Base-by-base conservation (phyloP, 2,888 invertebrate genomes). In the Drosophila robusta region DNA sequence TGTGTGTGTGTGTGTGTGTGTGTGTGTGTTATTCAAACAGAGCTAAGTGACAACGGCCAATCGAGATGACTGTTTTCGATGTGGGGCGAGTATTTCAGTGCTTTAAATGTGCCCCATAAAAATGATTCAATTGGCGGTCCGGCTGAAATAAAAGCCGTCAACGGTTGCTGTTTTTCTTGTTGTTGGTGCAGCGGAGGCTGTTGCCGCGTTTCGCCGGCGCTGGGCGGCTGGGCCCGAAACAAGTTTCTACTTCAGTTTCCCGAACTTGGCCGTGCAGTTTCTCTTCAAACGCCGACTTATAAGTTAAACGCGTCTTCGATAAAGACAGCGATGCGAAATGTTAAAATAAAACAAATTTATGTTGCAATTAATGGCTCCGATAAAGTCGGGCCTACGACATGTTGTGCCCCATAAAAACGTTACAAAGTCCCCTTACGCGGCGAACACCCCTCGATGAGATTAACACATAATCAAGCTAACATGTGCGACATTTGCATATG, bases 381-480 rank as follows among this genome's bases (percentile, higher is more conserved):
- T 87, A 89, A 89, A 89, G 58, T 74, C 55, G 68, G 58, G 65
- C 73, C 84, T 76, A 74, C 78, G 78, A 86, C 76, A 80, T 89
- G 75, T 80, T 80, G 74, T 70, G 80, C 75, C 62, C 75, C 73
- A 77, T 70, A 81, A 81, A 75, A 60, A 52, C 52, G 60, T 41
- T 62, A 64, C 73, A 54, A 29, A 41, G 67, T 14, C 36, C n/a
- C 46, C 16, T 38, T 8, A 2, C 7, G 9, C 34, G 22, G 12
- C 11, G 49, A 38, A 12, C 12, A 50, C 26, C 8, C 5, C 24
- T 70, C 80, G 71, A 72, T 66, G 66, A 71, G 78, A 86, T 86
- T 86, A 86, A 86, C 86, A 87, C 86, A 89, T 89, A 89, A 87
- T 89, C 75, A 89, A 89, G 89, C 87, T 75, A 89, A 87, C 86